Base-by-base conservation (phyloP, 2,113 vertebrate species). In the Reinhardtius hippoglossoides region DNA sequence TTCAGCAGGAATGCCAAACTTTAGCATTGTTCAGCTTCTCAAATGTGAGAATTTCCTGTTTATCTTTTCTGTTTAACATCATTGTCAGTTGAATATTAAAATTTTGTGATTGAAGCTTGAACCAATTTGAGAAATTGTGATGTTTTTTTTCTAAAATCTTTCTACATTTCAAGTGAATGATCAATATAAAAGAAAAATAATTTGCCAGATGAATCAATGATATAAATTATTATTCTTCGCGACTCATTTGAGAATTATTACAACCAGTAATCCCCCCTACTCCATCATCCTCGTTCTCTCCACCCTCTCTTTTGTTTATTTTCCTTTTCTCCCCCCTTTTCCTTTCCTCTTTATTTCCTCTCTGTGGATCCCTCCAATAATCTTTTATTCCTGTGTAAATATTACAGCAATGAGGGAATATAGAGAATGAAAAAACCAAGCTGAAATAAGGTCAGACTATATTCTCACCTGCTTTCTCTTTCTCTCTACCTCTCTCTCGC, bases 341-440 rank as follows among this genome's bases (percentile, higher is more conserved):
- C 40, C 40, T 20, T 60, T 7, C 18, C 74, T 63, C 74, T 82
- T 84, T 76, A 85, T 87, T 88, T 84, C 82, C 76, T 76, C 78
- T 86, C 69, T 12, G 59, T 58, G 67, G 67, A 86, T 86, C 78
- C 60, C 54, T 79, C 75, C 84, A 91, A 90, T 91, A 86, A 92
- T 88, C 82, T 78, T 86, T 90, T 77, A 90, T 92, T 90, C 88
- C 83, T 89, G 82, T 81, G 87, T 87, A 90, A 91, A 92, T 88
- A 91, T 90, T 82, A 86, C 74, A 73, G 70, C 84, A 86, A 83
- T 89, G 87, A 84, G 72, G 81, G 85, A 87, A 85, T 83, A 87
- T 80, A 82, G 87, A 88, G 88, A 82, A 86, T 50, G 81, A 71
- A 73, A 82, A 83, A 82, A 83, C 68, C 76, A 18, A 1, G 62